These are phyloP conservation scores for Julus scanicus DNA, from an alignment of 2,888 invertebrate species.

Conservation along the genomic window DNA sequence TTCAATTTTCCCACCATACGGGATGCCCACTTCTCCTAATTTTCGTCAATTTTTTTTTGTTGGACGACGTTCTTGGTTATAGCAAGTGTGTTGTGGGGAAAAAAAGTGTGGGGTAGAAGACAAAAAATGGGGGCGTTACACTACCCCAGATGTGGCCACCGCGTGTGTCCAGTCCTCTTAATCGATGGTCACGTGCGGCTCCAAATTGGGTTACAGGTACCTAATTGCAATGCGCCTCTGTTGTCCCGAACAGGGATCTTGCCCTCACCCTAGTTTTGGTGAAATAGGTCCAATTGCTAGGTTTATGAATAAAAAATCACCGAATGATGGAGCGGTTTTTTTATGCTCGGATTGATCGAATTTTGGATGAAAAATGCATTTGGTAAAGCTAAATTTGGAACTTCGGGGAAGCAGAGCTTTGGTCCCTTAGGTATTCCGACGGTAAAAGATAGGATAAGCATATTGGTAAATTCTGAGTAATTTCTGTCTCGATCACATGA, in stretches of 20 bases:
- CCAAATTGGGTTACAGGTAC: conserved; percentile 39
- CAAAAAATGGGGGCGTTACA: not conserved
- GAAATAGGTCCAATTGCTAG: not conserved
- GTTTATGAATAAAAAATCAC: conserved; percentile 13
- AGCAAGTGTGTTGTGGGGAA: not conserved
- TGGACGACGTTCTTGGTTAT: not conserved
- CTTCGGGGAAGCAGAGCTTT: not conserved
- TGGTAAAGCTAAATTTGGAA: not conserved
- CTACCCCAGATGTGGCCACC: conserved; percentile 14
- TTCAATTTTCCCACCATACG: conserved; percentile 16
- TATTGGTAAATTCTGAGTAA: not conserved
- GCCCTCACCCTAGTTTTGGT: not conserved
- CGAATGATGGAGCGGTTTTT: conserved; percentile 32
- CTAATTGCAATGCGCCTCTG: not conserved
- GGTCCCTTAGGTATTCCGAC: not conserved
- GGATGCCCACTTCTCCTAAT: conserved; percentile 7
- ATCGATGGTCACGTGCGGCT: conserved; percentile 20
- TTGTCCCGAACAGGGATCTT: not conserved
- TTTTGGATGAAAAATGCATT: not conserved
- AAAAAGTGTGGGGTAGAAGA: not conserved
- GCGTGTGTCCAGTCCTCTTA: conserved; percentile 29
- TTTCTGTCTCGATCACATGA: not conserved
- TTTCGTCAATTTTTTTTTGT: conserved; percentile 9
- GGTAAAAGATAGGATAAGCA: not conserved
- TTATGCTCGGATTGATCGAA: not conserved